phyloP scores from a whole-genome alignment of 2,797 vertebrate genomes.

The Salarias fasciatus region DNA sequence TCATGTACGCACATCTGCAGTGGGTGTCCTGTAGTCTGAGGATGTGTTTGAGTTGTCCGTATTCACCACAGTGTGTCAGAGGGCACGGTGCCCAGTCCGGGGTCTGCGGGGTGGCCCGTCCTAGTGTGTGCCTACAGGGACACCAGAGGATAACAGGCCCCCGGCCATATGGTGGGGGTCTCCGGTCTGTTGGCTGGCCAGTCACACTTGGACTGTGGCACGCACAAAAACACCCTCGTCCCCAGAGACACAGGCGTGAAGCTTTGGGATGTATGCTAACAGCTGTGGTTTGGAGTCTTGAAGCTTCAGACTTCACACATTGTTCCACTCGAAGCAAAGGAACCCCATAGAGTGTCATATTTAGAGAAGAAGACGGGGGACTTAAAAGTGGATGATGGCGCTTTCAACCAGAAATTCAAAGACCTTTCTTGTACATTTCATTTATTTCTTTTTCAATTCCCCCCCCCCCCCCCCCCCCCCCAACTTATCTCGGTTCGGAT shows the following conservation, averaged over 20 bases:
- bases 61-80: conserved; percentile 18
- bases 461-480: no score
- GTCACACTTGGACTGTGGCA: conserved; percentile 31
- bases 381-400: neutral
- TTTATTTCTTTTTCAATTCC: neutral
- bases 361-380: conserved; percentile 1
- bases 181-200: conserved; percentile 39
- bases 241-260: conserved; percentile 25
- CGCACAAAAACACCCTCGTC: conserved; percentile 21
- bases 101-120: conserved; percentile 29
- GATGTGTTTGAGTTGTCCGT: conserved; percentile 14
- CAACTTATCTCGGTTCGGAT: no score
- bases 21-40: conserved; percentile 4
- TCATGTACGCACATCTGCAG: conserved; percentile 12
- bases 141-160: conserved; percentile 30
- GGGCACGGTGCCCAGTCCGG: conserved; percentile 34
- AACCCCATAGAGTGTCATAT: conserved; percentile 5
- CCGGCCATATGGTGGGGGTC: conserved; percentile 48
- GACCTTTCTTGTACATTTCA: conserved; percentile 11
- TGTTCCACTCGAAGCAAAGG: conserved; percentile 2
- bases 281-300: conserved; percentile 2
- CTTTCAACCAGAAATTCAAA: neutral
- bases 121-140: conserved; percentile 38
- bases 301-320: conserved; percentile 10
- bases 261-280: conserved; percentile 20